Evolutionary conservation across 2,888 invertebrate species (phyloP).

Genomic region (Antheraea yamamai): DNA sequence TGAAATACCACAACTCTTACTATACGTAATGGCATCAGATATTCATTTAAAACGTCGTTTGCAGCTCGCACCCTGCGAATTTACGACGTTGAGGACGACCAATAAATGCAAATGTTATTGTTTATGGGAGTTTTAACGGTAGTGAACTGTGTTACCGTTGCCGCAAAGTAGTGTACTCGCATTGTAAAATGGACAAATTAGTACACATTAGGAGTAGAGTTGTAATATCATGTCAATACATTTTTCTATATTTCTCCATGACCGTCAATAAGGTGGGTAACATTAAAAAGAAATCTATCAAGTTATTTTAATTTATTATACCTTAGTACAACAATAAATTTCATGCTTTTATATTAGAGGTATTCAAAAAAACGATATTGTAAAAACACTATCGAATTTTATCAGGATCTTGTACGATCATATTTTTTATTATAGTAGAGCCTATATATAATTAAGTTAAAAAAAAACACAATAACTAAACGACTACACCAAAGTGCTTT

Average conservation of each 20-base stretch:
- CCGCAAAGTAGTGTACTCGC: constrained; percentile 65
- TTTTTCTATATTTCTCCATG: background rate
- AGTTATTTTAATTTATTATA: too few species aligned
- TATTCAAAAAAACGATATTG: too few species aligned
- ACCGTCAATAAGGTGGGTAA: too few species aligned
- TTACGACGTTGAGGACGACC: constrained; percentile 76
- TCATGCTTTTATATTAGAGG: too few species aligned
- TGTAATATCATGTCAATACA: background rate
- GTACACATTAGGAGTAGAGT: background rate
- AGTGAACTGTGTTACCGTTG: constrained; percentile 76
- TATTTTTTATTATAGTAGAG: too few species aligned
- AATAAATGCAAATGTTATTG: constrained; percentile 82
- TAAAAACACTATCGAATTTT: too few species aligned
- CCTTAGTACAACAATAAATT: too few species aligned
- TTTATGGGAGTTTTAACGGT: constrained; percentile 79
- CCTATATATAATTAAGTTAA: too few species aligned
- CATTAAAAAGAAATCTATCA: too few species aligned
- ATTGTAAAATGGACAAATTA: constrained; percentile 53
- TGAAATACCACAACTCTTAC: constrained; percentile 61
- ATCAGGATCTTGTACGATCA: too few species aligned
- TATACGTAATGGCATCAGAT: constrained; percentile 60
- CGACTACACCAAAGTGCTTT: too few species aligned
- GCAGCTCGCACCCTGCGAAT: constrained; percentile 72
- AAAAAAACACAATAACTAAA: too few species aligned
- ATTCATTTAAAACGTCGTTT: constrained; percentile 78